These are phyloP conservation scores for Cryptosula pallasiana DNA, from an alignment of 2,888 invertebrate species.

Conservation along the genomic window DNA sequence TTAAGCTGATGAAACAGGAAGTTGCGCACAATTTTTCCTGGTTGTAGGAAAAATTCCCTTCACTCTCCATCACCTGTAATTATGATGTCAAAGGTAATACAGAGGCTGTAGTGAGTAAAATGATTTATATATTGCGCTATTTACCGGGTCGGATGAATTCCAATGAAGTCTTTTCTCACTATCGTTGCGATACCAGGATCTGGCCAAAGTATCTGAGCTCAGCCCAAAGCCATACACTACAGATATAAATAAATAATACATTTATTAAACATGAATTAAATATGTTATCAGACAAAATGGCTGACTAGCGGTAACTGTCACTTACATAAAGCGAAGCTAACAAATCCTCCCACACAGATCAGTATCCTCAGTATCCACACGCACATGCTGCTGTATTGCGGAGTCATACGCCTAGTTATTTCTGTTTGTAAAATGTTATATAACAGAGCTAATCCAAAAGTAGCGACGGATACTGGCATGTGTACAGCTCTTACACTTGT, in stretches of 20 bases:
- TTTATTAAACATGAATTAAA: no score
- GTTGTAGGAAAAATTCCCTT: no score
- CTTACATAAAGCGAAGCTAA: slow-evolving; percentile 3
- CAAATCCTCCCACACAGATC: not conserved
- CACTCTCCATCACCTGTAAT: no score
- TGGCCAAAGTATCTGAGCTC: not conserved
- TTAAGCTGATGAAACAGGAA: no score
- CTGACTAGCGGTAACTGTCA: no score
- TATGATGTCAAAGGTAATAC: no score
- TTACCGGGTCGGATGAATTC: slow-evolving; percentile 37
- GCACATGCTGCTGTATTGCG: slow-evolving; percentile 45
- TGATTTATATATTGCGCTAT: no score
- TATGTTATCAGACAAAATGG: not conserved
- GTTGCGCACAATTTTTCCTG: no score
- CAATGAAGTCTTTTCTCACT: slow-evolving; percentile 29
- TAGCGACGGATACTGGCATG: slow-evolving; percentile 64
- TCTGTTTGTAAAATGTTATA: slow-evolving; percentile 74
- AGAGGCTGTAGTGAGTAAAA: no score
- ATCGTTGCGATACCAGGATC: slow-evolving; percentile 5
- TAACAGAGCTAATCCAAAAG: slow-evolving; percentile 72
- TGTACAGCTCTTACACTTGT: slow-evolving; percentile 66
- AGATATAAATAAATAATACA: no score
- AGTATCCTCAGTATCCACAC: slow-evolving; percentile 30
- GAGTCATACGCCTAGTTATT: slow-evolving; percentile 58
- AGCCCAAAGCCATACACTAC: slow-evolving; percentile 10